phyloP scores from a whole-genome alignment of 2,797 vertebrate genomes.

The Halcyon badia region DNA sequence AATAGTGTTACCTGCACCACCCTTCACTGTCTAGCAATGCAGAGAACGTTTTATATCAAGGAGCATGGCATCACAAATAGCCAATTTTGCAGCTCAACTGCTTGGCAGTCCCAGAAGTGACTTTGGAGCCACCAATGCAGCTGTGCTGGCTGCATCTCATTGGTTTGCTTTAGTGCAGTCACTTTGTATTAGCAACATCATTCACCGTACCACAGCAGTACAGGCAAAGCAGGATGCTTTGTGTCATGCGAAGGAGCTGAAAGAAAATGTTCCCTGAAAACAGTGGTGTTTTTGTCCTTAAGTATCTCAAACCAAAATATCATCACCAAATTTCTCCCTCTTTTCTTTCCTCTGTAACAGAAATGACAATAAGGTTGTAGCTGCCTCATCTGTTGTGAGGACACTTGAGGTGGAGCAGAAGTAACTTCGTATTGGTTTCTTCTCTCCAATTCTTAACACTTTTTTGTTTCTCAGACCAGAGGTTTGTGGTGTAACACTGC shows the following conservation, averaged over 20 bases:
- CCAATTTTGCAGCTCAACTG: constrained; percentile 3
- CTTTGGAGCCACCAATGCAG: neutral
- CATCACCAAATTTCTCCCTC: fast-evolving
- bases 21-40: neutral
- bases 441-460: neutral
- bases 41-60: neutral
- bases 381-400: neutral
- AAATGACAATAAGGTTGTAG: neutral
- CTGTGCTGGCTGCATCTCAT: neutral
- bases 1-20: neutral
- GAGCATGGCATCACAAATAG: neutral
- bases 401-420: neutral
- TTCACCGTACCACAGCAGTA: neutral
- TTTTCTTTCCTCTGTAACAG: neutral
- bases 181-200: constrained; percentile 7
- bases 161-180: neutral
- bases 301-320: neutral
- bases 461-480: neutral
- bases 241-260: neutral
- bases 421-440: neutral
- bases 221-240: neutral
- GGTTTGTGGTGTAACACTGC: neutral
- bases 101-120: constrained; percentile 6
- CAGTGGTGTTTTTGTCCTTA: neutral
- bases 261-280: neutral